Conservation (phyloP, 2,113 vertebrate genomes). For the Dasyurus viverrinus region DNA sequence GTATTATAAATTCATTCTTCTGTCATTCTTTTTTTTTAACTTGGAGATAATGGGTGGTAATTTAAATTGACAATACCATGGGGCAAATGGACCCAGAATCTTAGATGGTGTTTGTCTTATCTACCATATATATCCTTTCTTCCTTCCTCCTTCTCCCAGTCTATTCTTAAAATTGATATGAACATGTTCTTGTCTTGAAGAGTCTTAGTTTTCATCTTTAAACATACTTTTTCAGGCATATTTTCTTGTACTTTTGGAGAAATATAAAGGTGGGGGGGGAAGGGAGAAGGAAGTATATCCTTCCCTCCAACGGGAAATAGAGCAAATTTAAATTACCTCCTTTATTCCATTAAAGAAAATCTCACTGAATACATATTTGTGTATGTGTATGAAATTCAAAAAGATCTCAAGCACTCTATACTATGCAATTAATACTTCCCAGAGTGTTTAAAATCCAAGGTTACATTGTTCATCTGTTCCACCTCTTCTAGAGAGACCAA, state of each 20-base stretch:
- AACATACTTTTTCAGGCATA: background rate
- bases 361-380: background rate
- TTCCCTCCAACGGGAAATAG: background rate
- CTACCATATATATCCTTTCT: accelerated
- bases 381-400: background rate
- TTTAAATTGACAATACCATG: background rate
- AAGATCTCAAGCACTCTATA: background rate
- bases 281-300: background rate
- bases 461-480: background rate
- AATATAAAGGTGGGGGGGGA: background rate
- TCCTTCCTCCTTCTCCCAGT: too few relatives aligned
- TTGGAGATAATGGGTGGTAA: background rate
- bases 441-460: background rate
- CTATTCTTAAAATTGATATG: background rate
- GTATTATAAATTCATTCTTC: background rate
- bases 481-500: background rate
- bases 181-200: background rate
- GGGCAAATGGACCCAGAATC: accelerated
- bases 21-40: background rate
- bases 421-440: background rate
- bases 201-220: background rate
- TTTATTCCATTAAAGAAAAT: background rate
- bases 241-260: background rate
- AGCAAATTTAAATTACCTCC: background rate
- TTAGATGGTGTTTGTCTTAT: background rate